Conservation (phyloP, 2,113 vertebrate species). For the Channa maculata region DNA sequence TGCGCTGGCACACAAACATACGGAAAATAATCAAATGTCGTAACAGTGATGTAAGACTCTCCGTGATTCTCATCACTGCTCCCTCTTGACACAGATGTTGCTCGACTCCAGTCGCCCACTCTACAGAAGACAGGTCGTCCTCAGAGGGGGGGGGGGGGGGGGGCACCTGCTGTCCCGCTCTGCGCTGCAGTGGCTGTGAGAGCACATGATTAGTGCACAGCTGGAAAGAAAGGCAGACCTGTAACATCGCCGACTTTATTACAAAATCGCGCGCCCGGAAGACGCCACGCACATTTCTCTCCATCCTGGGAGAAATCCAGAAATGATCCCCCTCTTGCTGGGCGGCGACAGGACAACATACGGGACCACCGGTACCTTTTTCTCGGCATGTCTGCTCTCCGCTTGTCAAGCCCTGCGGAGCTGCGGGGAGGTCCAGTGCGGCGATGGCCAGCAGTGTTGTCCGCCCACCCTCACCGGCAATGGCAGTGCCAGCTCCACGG, state of each 20-base stretch:
- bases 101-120: slow-evolving; percentile 32
- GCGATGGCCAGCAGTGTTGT: slow-evolving; percentile 88
- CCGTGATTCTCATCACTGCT: slow-evolving; percentile 43
- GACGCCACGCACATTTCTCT: slow-evolving; percentile 11
- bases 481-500: slow-evolving; percentile 72
- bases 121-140: slow-evolving; percentile 59
- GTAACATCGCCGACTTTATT: slow-evolving; percentile 43
- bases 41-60: slow-evolving; percentile 64
- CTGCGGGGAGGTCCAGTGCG: slow-evolving; percentile 88
- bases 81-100: slow-evolving; percentile 31
- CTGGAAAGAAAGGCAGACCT: slow-evolving; percentile 43
- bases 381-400: slow-evolving; percentile 74
- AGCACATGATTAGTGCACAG: slow-evolving; percentile 40
- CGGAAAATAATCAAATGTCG: slow-evolving; percentile 8
- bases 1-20: background rate
- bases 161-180: slow-evolving; percentile 69
- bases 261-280: slow-evolving; percentile 2
- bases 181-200: slow-evolving; percentile 51
- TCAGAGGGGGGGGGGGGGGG: slow-evolving; percentile 26
- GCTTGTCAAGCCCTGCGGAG: slow-evolving; percentile 78
- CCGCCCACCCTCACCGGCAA: slow-evolving; percentile 79
- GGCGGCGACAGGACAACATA: slow-evolving; percentile 62
- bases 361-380: slow-evolving; percentile 64
- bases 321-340: slow-evolving; percentile 69
- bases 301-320: slow-evolving; percentile 38